Base-by-base conservation (phyloP, 1,140 invertebrate genomes). In the Atta colombica region DNA sequence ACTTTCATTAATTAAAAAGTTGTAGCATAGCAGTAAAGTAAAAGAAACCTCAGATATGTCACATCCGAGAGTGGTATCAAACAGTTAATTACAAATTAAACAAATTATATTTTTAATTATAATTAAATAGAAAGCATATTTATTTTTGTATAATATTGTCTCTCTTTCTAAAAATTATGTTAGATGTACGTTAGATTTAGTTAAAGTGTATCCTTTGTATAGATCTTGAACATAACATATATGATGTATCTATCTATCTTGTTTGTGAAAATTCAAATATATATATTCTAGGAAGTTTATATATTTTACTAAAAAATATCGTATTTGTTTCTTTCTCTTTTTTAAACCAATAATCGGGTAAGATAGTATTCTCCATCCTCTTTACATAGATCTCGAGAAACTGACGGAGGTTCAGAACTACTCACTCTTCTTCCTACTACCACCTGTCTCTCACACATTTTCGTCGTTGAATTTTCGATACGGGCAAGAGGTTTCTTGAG, bases 271-370 rank as follows among this genome's bases (percentile, higher is more conserved):
- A 25, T 58, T 71, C 2, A 8, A 18, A 35, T 16, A 71, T 25
- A 69, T 16, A 69, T 16, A 69, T 16, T 65, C 18, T 6, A n/a
- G n/a, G 12, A 16, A 71, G 14, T 81, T 18, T 58, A 35, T 21
- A 45, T 12, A 3, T 21, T 18, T 81, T 45, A 49, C 16, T 31
- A n/a, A 75, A 75, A 55, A 55, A 69, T 25, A 69, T 68, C 3
- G 49, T 60, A 12, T 18, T 51, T 25, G 3, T 74, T 90, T 49
- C 68, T 66, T 84, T 66, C 53, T 68, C 18, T 39, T 69, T 51
- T 77, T 88, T 87, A 90, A 87, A 39, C 45, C 60, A 84, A 89
- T 87, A 89, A 89, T 66, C 7, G 77, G 21, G 31, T 21, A 77
- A 69, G 66, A 35, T 65, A 84, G 85, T 82, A 77, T 60, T 65